Percentiles rank a stretch among this genome's conserved stretches.
Evolutionary conservation across 64 coral and sea anemone genomes (phyloP).

Genomic region (Porites australiensis): DNA sequence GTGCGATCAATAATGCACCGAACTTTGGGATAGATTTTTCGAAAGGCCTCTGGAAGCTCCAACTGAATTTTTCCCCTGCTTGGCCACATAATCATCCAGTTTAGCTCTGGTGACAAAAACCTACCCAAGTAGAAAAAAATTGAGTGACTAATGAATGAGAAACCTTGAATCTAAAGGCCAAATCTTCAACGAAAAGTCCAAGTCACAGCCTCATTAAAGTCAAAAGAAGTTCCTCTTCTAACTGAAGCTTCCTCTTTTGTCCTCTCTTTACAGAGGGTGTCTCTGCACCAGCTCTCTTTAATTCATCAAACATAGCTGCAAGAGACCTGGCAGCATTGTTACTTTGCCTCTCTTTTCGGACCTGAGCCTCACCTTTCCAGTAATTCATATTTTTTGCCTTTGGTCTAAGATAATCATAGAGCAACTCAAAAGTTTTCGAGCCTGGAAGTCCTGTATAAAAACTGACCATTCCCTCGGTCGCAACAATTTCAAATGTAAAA

Average conservation of each 20-base stretch:
- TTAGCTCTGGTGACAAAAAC: not conserved
- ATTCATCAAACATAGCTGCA: no score
- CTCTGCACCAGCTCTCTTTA: no score
- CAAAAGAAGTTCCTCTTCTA: no score
- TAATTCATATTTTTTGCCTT: constrained; percentile 70
- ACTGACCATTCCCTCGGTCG: constrained; percentile 33
- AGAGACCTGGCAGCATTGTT: no score
- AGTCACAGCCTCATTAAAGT: no score
- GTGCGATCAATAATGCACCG: constrained; percentile 25
- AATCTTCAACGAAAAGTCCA: not conserved
- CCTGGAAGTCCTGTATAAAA: constrained; percentile 47
- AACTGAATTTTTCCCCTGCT: not conserved
- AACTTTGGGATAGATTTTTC: constrained; percentile 6
- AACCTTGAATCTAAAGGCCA: not conserved
- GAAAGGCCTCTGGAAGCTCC: not conserved
- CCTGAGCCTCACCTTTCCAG: constrained; percentile 12
- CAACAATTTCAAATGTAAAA: constrained; percentile 47
- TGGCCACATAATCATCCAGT: constrained; percentile 6
- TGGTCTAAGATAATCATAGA: constrained; percentile 42
- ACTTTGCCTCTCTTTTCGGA: no score
- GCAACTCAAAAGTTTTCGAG: constrained; percentile 26
- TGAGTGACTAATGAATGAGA: not conserved
- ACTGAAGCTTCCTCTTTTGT: no score
- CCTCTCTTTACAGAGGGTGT: no score
- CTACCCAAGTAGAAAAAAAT: not conserved